Evolutionary conservation across 2,888 invertebrate species (phyloP), one percentile per base, ranked within the genome.

Genomic region (Stenoptilia bipunctidactyla): DNA sequence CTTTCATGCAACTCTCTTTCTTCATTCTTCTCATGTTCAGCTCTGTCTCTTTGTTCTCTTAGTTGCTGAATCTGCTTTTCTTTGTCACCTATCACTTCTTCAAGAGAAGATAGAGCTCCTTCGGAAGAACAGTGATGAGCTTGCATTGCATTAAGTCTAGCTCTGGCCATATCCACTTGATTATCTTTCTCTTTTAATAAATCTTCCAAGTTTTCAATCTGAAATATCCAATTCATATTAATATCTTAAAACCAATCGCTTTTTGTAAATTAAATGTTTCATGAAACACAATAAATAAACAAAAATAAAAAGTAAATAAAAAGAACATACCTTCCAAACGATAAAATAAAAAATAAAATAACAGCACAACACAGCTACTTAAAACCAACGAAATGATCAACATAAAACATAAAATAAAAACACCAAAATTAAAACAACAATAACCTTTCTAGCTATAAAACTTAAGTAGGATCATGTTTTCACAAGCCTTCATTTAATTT

Each of bases 121-220:
- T 97, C 97, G 8, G 94, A 94, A 46, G 94, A 91, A 77, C 94
- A 95, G 65, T 96, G 95, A 63, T 97, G 96, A 12, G 95, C 95
- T 85, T 96, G 96, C 90, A 97, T 94, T 43, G 96, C 94, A 37
- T 94, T 93, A 38, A 94, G 74, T 52, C 96, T 87, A 25, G 95
- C 95, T 50, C 96, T 86, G 1, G 96, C 94, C 92, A 96, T 94
- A 58, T 97, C 96, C 40, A 99, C 93, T 86, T 98, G 97, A 75
- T 96, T 96, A 68, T 99, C 98, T 82, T 98, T 98, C 69, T 99
- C 99, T 77, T 96, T 96, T 39, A 99, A 86, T 40, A 97, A 86
- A 64, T 98, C 98, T 85, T 99, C 99, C 49, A 98, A 85, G 70
- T 97, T 97, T 83, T 99, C 98, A 64, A 98, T 94, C 96, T 98